Percentiles rank a stretch among this genome's conserved stretches.
Conservation (phyloP, 2,113 vertebrate species). For the Coreoperca whiteheadi region DNA sequence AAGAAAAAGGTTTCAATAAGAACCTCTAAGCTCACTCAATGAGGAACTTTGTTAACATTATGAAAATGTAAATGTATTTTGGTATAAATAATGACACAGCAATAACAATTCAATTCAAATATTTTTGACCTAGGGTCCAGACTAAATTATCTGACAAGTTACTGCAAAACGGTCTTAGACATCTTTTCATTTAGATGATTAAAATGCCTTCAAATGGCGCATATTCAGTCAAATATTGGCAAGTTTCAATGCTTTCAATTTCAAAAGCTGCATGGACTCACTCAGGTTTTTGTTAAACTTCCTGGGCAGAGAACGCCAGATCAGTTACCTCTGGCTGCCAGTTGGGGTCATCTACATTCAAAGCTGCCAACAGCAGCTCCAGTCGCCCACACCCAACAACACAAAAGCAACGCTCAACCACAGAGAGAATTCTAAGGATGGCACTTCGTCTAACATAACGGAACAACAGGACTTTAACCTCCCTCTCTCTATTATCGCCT, state of each 20-base stretch:
- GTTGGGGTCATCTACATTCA: not conserved
- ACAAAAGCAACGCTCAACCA: slow-evolving; percentile 15
- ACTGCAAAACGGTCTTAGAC: not conserved
- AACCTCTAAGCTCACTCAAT: not conserved
- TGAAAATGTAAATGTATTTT: not conserved
- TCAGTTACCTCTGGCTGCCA: not conserved
- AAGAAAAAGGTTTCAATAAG: not conserved
- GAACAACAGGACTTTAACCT: slow-evolving; percentile 10
- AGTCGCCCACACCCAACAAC: not conserved
- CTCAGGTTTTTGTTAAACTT: not conserved
- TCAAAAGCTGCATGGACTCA: not conserved
- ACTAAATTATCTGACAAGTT: not conserved
- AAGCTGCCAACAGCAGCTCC: not conserved
- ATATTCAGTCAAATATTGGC: not conserved
- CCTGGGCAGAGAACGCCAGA: not conserved
- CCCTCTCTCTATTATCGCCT: slow-evolving; percentile 6
- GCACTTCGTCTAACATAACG: slow-evolving; percentile 16
- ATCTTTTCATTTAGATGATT: not conserved
- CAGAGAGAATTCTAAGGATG: not conserved
- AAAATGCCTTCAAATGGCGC: not conserved
- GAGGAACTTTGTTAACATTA: not conserved
- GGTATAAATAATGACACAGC: not conserved
- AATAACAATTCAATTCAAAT: not conserved
- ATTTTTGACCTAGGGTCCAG: no score
- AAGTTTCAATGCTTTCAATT: not conserved